phyloP scores from a whole-genome alignment of 1,140 invertebrate species.

The Drosophila equinoxialis region DNA sequence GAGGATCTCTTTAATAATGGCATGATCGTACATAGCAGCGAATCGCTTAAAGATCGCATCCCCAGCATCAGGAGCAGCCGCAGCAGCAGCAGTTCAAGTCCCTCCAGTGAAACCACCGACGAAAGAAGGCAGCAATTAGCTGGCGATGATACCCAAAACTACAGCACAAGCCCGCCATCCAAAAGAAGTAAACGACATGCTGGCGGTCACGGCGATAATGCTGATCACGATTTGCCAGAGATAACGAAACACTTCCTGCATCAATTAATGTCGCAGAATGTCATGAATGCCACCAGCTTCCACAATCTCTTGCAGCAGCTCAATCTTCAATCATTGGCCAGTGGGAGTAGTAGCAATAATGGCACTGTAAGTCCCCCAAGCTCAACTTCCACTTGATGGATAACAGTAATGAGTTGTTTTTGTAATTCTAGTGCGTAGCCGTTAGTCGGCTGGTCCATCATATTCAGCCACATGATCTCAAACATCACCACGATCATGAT shows the following conservation, averaged over 20 bases:
- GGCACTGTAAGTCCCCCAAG: conserved; percentile 83
- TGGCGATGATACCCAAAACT: conserved; percentile 65
- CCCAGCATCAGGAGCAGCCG: conserved; percentile 48
- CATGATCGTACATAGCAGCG: conserved; percentile 43
- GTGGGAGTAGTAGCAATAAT: conserved; percentile 76
- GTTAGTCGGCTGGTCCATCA: conserved; percentile 65
- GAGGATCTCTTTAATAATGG: conserved; percentile 36
- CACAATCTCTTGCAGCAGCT: conserved; percentile 86
- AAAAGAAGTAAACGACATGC: conserved; percentile 75
- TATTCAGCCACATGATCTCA: conserved; percentile 63
- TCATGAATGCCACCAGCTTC: conserved; percentile 82
- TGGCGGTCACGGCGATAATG: conserved; percentile 45
- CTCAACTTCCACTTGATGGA: not conserved
- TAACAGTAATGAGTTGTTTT: conserved; percentile 4
- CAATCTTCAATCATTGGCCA: conserved; percentile 85
- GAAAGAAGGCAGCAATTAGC: conserved; percentile 57
- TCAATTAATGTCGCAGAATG: conserved; percentile 84
- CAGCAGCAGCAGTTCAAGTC: conserved; percentile 45
- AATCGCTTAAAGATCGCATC: conserved; percentile 62
- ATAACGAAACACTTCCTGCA: conserved; percentile 82
- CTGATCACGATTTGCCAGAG: conserved; percentile 43
- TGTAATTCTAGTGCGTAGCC: conserved; percentile 46
- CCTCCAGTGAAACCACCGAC: conserved; percentile 76
- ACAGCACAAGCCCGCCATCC: conserved; percentile 68
- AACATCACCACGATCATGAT: conserved; percentile 56